Base-by-base conservation (phyloP, 2,797 vertebrate species). In the Hyperoplus immaculatus region DNA sequence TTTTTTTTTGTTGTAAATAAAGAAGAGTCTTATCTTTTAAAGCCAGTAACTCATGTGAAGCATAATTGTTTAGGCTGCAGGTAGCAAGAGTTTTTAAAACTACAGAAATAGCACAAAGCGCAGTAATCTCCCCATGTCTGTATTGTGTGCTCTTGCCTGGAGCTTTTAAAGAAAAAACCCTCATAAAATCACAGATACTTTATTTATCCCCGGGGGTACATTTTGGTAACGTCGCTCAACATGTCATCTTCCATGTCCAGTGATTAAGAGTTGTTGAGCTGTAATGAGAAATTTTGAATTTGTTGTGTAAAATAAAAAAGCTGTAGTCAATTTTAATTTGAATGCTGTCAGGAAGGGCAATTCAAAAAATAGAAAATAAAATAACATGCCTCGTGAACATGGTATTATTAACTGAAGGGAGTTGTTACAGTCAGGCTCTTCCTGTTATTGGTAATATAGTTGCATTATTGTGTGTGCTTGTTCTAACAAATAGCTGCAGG, bases 371-470 rank as follows among this genome's bases (percentile, higher is more conserved):
- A 5, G 55, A 66, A 72, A 15, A 11, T n/a, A 54, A 66, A 78
- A 36, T 4, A 66, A 69, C 42, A 72, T 58, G 12, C 47, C 8
- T 71, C 10, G 10, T 47, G 29, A 55, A 79, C 45, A 59, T 16
- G 45, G 43, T 51, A 16, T 47, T 60, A 57, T 63, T 60, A 77
- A 67, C 49, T 51, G 42, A 45, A 80, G 7, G 56, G 45, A 41
- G 29, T 14, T 62, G 21, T 65, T 66, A 65, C 21, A 77, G 70
- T 78, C 41, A 71, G 61, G 61, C 68, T 59, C 18, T 42, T 72
- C n/a, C 56, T 60, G 50, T 82, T 58, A 49, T 66, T 72, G 29
- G 12, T 41, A 39, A 69, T 38, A 38, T 29, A 43, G 36, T 43
- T 50, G 43, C 54, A 73, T 74, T 38, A 41, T 61, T 71, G 3